Conservation (phyloP, 2,797 vertebrate species). For the Choloepus didactylus region DNA sequence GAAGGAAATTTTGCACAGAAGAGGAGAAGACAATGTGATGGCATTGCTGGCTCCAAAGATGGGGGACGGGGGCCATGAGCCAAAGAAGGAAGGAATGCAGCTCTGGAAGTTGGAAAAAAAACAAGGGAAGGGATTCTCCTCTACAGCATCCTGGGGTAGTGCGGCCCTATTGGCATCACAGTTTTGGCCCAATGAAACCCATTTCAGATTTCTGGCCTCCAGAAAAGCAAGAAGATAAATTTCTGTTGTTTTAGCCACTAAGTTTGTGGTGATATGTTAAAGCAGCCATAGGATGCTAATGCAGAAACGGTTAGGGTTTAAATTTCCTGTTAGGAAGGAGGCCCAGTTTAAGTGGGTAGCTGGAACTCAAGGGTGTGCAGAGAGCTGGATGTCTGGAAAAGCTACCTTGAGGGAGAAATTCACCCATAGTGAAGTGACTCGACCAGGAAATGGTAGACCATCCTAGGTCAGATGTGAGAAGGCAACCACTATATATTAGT, state of each 20-base stretch:
- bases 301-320: background rate
- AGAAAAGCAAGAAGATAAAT: too few species aligned
- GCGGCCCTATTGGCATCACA: too few species aligned
- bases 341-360: background rate
- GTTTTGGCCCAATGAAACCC: too few species aligned
- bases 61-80: background rate
- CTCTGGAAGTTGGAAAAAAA: background rate
- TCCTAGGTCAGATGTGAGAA: background rate
- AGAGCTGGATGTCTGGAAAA: background rate
- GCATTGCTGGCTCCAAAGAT: background rate
- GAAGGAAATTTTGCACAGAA: background rate
- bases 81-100: background rate
- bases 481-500: background rate
- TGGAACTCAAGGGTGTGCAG: background rate
- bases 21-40: background rate
- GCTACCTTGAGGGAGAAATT: background rate
- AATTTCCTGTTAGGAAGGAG: background rate
- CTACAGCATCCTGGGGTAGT: too few species aligned
- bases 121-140: too few species aligned
- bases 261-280: too few species aligned
- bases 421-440: background rate
- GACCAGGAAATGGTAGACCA: background rate
- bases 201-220: too few species aligned
- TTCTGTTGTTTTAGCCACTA: too few species aligned
- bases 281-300: too few species aligned